phyloP scores from a whole-genome alignment of 2,113 vertebrate genomes.

The Tricholaema leucomelas region DNA sequence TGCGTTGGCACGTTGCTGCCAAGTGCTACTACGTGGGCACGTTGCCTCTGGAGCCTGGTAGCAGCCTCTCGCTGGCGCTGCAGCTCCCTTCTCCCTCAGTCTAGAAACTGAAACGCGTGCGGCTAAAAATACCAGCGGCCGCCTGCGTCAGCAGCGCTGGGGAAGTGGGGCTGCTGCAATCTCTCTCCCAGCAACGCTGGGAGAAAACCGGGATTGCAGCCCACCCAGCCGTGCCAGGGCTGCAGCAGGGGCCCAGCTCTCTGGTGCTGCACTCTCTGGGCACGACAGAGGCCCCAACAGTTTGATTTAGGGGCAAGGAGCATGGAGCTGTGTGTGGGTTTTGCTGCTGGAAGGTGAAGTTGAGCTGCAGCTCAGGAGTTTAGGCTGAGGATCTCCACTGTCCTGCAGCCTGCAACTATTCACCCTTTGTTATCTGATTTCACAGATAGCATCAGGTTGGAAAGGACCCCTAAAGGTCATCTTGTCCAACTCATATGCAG shows the following conservation, averaged over 20 bases:
- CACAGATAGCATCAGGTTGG: neutral
- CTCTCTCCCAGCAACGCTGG: constrained; percentile 45
- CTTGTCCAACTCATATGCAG: no score
- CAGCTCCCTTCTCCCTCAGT: neutral
- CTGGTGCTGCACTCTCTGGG: neutral
- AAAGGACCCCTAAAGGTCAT: no score
- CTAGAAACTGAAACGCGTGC: constrained; percentile 36
- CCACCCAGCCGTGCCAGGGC: neutral
- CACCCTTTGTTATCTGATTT: neutral
- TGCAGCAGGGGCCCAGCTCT: neutral
- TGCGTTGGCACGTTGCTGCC: neutral
- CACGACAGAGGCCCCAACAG: neutral
- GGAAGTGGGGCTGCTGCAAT: constrained; percentile 51
- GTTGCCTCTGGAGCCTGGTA: neutral
- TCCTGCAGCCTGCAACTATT: neutral
- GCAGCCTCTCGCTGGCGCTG: constrained; percentile 5
- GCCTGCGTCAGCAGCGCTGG: constrained; percentile 44
- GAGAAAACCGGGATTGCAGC: neutral
- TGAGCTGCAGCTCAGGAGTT: neutral
- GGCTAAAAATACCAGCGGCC: constrained; percentile 67
- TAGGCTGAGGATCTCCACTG: neutral
- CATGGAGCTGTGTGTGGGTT: neutral
- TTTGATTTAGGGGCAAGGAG: neutral
- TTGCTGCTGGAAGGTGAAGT: neutral
- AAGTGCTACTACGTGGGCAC: neutral